Evolutionary conservation across 1,140 invertebrate genomes (phyloP).

Genomic region (Protaetia brevitarsis): DNA sequence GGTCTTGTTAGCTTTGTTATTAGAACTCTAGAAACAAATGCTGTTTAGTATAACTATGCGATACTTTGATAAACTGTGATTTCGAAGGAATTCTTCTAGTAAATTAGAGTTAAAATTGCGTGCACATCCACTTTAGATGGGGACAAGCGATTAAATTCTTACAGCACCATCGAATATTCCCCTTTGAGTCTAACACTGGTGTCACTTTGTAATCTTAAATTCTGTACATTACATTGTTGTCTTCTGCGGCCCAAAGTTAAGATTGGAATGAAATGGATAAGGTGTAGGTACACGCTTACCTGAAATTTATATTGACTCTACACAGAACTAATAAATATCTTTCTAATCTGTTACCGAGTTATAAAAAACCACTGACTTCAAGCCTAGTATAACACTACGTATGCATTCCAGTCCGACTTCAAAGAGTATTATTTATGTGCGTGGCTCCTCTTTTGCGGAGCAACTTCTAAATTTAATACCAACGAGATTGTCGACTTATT

Average conservation of each 20-base stretch:
- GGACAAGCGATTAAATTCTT: background rate
- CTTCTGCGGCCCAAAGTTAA: background rate
- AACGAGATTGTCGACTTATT: background rate
- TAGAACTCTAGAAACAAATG: too few relatives aligned
- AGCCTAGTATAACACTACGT: constrained; percentile 1
- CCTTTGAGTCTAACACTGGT: background rate
- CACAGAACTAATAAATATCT: constrained; percentile 1
- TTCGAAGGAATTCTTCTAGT: too few relatives aligned
- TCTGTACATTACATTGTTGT: constrained; percentile 15
- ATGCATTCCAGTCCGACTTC: constrained; percentile 1
- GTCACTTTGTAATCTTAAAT: constrained; percentile 15
- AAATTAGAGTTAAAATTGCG: too few relatives aligned
- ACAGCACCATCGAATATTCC: background rate
- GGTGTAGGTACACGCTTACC: background rate
- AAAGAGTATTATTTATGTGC: background rate
- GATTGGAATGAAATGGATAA: constrained; percentile 14
- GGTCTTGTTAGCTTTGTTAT: too few relatives aligned
- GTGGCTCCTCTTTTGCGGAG: background rate
- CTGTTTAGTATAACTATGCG: too few relatives aligned
- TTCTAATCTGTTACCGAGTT: constrained; percentile 11
- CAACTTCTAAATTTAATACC: background rate
- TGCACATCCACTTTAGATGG: constrained; percentile 11
- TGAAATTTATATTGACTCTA: constrained; percentile 15
- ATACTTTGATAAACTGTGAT: too few relatives aligned
- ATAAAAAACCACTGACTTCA: constrained; percentile 10